Conservation (phyloP, 2,797 vertebrate species). For the Fundulus diaphanus region DNA sequence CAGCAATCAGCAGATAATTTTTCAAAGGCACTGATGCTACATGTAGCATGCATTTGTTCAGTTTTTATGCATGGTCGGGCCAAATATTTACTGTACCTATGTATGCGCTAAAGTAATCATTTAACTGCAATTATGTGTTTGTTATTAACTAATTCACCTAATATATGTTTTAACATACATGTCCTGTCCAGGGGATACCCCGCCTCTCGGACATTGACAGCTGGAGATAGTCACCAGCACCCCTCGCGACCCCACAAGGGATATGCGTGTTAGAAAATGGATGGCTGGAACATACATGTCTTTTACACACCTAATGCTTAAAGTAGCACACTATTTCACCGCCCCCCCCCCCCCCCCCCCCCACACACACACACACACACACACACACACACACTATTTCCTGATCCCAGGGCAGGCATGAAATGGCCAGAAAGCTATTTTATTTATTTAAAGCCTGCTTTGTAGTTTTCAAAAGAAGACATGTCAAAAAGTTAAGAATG, state of each 20-base stretch:
- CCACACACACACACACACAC: no score
- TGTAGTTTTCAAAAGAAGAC: background rate
- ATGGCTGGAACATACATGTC: no score
- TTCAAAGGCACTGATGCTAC: background rate
- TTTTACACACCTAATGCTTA: background rate
- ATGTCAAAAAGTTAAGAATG: constrained; percentile 16
- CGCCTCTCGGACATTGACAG: no score
- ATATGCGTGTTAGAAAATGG: no score
- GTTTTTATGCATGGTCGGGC: background rate
- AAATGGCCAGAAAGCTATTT: background rate
- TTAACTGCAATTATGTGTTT: background rate
- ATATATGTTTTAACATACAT: background rate
- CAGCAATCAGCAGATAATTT: background rate
- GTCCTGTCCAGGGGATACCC: no score
- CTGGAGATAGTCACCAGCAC: no score
- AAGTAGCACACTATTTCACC: background rate
- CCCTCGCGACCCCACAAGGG: no score
- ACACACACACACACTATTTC: no score
- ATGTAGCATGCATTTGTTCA: background rate
- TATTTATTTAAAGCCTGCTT: background rate
- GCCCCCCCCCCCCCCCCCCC: no score
- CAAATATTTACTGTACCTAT: background rate
- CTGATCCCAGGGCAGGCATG: no score
- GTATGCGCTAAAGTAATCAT: background rate
- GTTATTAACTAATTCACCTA: background rate